Conservation (phyloP, 2,797 vertebrate genomes). For the Delichon dasypus region DNA sequence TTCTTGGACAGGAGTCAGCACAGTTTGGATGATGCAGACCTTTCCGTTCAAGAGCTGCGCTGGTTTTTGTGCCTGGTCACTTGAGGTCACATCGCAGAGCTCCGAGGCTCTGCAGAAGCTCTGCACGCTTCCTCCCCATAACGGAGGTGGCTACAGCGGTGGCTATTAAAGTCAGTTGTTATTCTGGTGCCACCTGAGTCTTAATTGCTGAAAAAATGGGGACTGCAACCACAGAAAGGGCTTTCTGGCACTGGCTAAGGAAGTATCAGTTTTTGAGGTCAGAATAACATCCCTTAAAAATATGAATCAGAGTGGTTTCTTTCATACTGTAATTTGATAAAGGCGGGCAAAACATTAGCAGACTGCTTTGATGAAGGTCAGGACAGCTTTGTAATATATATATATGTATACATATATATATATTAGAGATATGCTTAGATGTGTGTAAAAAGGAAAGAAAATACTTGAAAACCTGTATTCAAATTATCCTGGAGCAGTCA, state of each 20-base stretch:
- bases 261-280: slow-evolving; percentile 49
- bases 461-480: neutral
- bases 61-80: neutral
- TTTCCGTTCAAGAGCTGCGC: neutral
- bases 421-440: neutral
- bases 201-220: slow-evolving; percentile 28
- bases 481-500: neutral
- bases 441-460: neutral
- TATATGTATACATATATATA: neutral
- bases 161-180: slow-evolving; percentile 5
- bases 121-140: neutral
- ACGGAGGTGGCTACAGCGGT: neutral
- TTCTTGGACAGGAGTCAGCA: slow-evolving; percentile 22
- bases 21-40: slow-evolving; percentile 10
- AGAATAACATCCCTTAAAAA: slow-evolving; percentile 10
- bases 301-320: neutral
- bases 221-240: slow-evolving; percentile 33
- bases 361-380: neutral
- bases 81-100: slow-evolving; percentile 5
- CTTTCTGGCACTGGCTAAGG: slow-evolving; percentile 19
- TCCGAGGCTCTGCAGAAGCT: neutral
- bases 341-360: neutral
- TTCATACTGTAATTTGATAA: neutral
- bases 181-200: slow-evolving; percentile 9
- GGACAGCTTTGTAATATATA: neutral